phyloP scores from a whole-genome alignment of 2,113 vertebrate species.

The Leptocoma aspasia region DNA sequence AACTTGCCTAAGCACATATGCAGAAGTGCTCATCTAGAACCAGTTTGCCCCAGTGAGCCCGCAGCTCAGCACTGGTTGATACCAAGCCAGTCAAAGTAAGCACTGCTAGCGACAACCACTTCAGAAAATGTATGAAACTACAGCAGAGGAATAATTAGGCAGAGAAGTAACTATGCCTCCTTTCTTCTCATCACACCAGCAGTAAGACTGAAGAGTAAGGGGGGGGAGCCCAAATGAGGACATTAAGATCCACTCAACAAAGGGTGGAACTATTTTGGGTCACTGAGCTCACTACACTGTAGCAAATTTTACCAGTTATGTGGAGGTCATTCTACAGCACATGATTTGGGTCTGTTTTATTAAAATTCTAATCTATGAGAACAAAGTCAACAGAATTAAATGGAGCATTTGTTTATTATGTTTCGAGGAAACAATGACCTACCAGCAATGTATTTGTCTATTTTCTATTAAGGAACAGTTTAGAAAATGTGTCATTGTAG shows the following conservation, averaged over 20 bases:
- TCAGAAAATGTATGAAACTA: neutral
- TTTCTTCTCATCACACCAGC: neutral
- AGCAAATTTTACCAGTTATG: neutral
- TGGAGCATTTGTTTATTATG: conserved; percentile 40
- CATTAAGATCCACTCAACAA: neutral
- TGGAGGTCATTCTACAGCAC: neutral
- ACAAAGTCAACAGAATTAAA: conserved; percentile 30
- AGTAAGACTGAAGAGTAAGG: neutral
- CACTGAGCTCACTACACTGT: neutral
- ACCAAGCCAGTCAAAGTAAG: neutral
- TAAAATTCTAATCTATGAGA: conserved; percentile 5
- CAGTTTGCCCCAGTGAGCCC: neutral
- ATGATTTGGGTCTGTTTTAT: neutral
- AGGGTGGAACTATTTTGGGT: neutral
- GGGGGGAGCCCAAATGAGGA: neutral
- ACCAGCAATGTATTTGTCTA: neutral
- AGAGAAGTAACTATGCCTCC: neutral
- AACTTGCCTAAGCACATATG: neutral
- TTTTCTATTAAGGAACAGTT: conserved; percentile 1
- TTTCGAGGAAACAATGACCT: neutral
- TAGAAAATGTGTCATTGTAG: conserved; percentile 2
- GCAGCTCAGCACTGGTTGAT: neutral
- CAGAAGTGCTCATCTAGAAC: neutral
- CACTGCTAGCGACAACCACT: neutral
- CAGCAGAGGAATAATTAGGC: neutral